phyloP scores from a whole-genome alignment of 1,140 invertebrate species.

The Penaeus indicus region DNA sequence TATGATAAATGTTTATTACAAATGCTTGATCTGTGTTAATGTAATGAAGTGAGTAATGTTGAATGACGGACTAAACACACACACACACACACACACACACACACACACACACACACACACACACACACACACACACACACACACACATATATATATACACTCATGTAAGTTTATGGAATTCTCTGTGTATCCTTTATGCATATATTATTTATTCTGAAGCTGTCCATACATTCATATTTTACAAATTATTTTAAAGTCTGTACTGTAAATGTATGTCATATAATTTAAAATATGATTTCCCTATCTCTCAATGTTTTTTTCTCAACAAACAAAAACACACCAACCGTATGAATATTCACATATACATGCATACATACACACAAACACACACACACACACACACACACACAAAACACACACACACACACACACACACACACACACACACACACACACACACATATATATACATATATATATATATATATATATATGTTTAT shows the following conservation, averaged over 20 bases:
- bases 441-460: not conserved
- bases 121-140: not conserved
- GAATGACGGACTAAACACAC: not conserved
- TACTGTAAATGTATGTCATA: too few species aligned
- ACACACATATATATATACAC: not conserved
- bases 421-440: not conserved
- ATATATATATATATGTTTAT: slow-evolving; percentile 27
- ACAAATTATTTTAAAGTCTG: too few species aligned
- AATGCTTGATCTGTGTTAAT: not conserved
- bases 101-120: too few species aligned
- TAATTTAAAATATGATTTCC: too few species aligned
- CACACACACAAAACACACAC: not conserved
- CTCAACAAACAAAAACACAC: too few species aligned
- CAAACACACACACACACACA: slow-evolving; percentile 14
- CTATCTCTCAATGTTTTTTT: too few species aligned
- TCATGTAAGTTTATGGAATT: not conserved
- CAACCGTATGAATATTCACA: not conserved
- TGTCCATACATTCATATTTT: too few species aligned
- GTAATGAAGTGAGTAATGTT: not conserved
- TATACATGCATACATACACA: not conserved
- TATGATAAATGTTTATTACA: not conserved
- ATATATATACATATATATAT: slow-evolving; percentile 5
- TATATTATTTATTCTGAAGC: too few species aligned
- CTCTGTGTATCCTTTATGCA: not conserved
- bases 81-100: slow-evolving; percentile 40